Evolutionary conservation across 2,113 vertebrate species (phyloP).

Genomic region (Anser brachyrhynchus): DNA sequence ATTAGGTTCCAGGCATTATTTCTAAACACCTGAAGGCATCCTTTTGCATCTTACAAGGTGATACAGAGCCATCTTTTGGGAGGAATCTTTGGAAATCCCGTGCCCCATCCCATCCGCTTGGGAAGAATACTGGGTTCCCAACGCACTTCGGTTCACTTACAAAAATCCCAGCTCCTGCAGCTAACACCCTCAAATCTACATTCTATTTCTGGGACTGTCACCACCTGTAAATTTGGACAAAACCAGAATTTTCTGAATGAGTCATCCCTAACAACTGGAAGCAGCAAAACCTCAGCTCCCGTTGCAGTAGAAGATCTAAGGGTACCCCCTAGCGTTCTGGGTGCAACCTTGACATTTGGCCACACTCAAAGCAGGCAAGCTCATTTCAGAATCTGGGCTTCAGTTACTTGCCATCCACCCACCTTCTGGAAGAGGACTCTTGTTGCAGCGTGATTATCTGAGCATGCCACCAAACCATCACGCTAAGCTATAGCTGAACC

Average conservation of each 20-base stretch:
- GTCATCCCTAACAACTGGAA: conserved; percentile 18
- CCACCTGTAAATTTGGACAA: conserved; percentile 35
- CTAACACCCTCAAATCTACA: not conserved
- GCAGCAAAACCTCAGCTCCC: not conserved
- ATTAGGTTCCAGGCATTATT: not conserved
- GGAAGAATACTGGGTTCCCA: not conserved
- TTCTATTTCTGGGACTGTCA: conserved; percentile 36
- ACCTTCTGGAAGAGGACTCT: not conserved
- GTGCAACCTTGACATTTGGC: not conserved
- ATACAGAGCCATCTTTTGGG: not conserved
- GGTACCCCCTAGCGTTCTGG: conserved; percentile 36
- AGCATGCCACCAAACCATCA: not conserved
- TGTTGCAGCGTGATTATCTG: not conserved
- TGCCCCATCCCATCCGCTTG: not conserved
- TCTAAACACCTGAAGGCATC: not conserved
- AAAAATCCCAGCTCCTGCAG: not conserved
- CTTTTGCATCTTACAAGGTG: not conserved
- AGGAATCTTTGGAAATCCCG: not conserved
- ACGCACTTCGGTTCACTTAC: not conserved
- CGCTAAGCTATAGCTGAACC: too few species aligned
- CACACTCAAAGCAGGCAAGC: not conserved
- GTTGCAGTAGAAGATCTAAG: not conserved
- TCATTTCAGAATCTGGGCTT: not conserved
- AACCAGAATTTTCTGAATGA: conserved; percentile 55
- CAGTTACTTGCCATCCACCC: not conserved